Conservation (phyloP, 2,113 vertebrate species). For the Neoarius graeffei region DNA sequence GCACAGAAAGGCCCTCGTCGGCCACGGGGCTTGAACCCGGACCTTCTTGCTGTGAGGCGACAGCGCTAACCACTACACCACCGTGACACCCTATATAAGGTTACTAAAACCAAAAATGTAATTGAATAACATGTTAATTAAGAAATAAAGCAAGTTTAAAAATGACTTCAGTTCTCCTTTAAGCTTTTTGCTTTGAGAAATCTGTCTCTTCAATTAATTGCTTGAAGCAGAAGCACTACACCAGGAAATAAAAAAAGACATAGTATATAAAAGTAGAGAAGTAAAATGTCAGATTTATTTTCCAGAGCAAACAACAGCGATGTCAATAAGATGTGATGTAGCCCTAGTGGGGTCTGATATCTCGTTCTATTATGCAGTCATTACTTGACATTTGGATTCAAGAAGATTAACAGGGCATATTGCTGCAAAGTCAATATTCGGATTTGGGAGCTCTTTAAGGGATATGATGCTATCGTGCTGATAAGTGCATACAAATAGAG, state of each 20-base stretch:
- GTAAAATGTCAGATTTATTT: slow-evolving; percentile 17
- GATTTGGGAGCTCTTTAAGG: slow-evolving; percentile 23
- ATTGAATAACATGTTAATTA: no score
- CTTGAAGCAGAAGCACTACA: not conserved
- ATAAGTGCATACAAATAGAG: slow-evolving; percentile 14
- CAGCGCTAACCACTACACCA: rapidly evolving
- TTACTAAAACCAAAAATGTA: no score
- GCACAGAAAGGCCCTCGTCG: no score
- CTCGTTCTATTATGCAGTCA: slow-evolving; percentile 36
- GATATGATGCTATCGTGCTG: slow-evolving; percentile 23
- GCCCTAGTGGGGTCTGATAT: slow-evolving; percentile 23
- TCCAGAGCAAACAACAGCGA: not conserved
- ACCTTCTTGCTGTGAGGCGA: no score
- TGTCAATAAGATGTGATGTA: not conserved
- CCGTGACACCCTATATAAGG: no score
- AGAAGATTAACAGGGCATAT: slow-evolving; percentile 32
- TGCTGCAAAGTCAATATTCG: slow-evolving; percentile 13
- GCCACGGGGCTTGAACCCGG: no score
- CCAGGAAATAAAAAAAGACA: not conserved
- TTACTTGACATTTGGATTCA: slow-evolving; percentile 31
- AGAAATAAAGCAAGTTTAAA: no score
- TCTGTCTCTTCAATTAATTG: slow-evolving; percentile 2
- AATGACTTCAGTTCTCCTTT: no score
- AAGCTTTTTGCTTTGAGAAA: not conserved
- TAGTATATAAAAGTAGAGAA: not conserved